Evolutionary conservation across 2,888 invertebrate genomes (phyloP).

Genomic region (Incurvaria masculella): DNA sequence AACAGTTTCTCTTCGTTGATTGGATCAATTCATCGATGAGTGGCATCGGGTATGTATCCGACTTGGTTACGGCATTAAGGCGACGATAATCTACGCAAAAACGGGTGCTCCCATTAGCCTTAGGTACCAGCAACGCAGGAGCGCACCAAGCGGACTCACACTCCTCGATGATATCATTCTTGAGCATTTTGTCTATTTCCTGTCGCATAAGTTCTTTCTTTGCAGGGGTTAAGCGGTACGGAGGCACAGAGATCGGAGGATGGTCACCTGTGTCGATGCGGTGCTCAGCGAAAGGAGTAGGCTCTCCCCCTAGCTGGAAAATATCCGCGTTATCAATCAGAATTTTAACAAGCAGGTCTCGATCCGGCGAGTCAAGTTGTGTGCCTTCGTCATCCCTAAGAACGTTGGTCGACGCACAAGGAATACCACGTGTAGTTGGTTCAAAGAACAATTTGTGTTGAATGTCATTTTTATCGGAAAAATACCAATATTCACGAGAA

Average conservation of each 20-base stretch:
- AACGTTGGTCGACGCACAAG: background rate
- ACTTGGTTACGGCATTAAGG: conserved; percentile 15
- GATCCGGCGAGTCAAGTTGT: background rate
- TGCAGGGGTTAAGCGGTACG: conserved; percentile 21
- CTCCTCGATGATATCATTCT: conserved; percentile 25
- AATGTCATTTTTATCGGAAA: background rate
- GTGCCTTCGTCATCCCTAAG: conserved; percentile 2
- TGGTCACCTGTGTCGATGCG: conserved; percentile 20
- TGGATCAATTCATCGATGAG: conserved; percentile 29
- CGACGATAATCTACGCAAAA: conserved; percentile 26
- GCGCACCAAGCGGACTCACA: conserved; percentile 28
- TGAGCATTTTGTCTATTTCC: conserved; percentile 23
- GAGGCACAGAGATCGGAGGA: conserved; percentile 21
- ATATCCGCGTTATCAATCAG: conserved; percentile 10
- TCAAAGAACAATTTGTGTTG: background rate
- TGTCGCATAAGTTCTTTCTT: conserved; percentile 17
- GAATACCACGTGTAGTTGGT: background rate
- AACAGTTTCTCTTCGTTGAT: conserved; percentile 19
- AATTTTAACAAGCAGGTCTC: too few relatives aligned
- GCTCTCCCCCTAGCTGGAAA: conserved; percentile 12
- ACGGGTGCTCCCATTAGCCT: conserved; percentile 20
- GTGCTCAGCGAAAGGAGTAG: conserved; percentile 15
- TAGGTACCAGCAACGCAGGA: conserved; percentile 26
- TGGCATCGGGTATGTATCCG: conserved; percentile 26
- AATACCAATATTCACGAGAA: conserved; percentile 4